Evolutionary conservation across 2,113 vertebrate genomes (phyloP).

Genomic region (Etheostoma cragini): DNA sequence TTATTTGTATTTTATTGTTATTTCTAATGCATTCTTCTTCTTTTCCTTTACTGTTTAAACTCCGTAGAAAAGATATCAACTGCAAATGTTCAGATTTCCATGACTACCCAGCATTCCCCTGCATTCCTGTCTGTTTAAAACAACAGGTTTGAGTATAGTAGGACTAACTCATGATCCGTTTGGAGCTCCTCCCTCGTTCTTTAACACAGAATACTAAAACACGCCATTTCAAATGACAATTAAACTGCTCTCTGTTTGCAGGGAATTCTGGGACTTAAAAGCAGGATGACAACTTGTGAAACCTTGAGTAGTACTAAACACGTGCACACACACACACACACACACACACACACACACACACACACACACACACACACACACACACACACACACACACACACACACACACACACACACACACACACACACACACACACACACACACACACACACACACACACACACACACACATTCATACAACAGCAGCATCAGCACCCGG

Average conservation of each 20-base stretch:
- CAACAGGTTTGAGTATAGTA: not conserved
- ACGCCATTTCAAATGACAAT: not conserved
- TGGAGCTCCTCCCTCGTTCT: not conserved
- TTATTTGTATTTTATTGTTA: too few species aligned
- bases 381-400: too few species aligned
- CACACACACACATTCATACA: too few species aligned
- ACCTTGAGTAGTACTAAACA: not conserved
- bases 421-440: too few species aligned
- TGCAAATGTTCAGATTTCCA: not conserved
- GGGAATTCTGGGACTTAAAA: not conserved
- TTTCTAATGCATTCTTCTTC: too few species aligned
- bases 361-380: too few species aligned
- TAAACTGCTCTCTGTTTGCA: not conserved
- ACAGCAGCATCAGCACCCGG: not conserved
- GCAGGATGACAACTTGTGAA: not conserved
- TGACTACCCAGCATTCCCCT: not conserved
- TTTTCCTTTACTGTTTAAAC: not conserved
- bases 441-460: too few species aligned
- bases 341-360: not conserved
- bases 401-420: too few species aligned
- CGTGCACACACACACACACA: too few species aligned
- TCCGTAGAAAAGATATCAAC: not conserved
- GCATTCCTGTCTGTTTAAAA: slow-evolving; percentile 10
- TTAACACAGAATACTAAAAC: slow-evolving; percentile 12
- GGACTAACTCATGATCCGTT: not conserved